A percentile compares a stretch with the other conserved stretches of the same genome.
These are phyloP conservation scores for Takifugu rubripes DNA, from an alignment of 2,797 vertebrate genomes.

Conservation along the genomic window DNA sequence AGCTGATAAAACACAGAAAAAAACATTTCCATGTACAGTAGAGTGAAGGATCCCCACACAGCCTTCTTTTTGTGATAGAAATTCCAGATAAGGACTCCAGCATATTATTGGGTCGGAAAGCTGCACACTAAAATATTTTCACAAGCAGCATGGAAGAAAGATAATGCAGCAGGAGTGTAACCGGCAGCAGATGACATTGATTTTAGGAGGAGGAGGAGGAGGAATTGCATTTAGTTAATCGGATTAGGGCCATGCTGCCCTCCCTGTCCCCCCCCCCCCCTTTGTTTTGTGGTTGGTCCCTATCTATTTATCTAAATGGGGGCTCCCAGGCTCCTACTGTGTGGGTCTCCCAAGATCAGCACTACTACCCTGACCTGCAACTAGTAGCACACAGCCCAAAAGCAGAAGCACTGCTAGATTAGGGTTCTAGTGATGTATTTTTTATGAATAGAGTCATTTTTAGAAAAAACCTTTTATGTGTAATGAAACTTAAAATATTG, in stretches of 20 bases:
- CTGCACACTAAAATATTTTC: conserved; percentile 24
- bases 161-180: conserved; percentile 27
- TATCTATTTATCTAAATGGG: conserved; percentile 73
- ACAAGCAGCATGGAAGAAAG: conserved; percentile 26
- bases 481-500: conserved; percentile 1
- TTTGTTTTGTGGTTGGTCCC: conserved; percentile 72
- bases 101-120: conserved; percentile 18
- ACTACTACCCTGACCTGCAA: conserved; percentile 21
- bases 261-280: conserved; percentile 68
- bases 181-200: conserved; percentile 72
- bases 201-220: conserved; percentile 54
- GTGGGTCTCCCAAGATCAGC: conserved; percentile 45
- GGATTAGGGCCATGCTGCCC: conserved; percentile 67
- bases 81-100: conserved; percentile 18
- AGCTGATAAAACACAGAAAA: not conserved
- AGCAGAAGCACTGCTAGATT: not conserved
- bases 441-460: not conserved
- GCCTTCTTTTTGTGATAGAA: conserved; percentile 17
- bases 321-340: conserved; percentile 54
- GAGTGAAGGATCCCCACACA: not conserved
- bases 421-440: not conserved
- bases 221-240: conserved; percentile 78
- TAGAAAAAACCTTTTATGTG: too few species aligned
- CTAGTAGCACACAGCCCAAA: conserved; percentile 19
- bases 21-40: not conserved